phyloP scores from a whole-genome alignment of 2,888 invertebrate species.

The Orthosia incerta region DNA sequence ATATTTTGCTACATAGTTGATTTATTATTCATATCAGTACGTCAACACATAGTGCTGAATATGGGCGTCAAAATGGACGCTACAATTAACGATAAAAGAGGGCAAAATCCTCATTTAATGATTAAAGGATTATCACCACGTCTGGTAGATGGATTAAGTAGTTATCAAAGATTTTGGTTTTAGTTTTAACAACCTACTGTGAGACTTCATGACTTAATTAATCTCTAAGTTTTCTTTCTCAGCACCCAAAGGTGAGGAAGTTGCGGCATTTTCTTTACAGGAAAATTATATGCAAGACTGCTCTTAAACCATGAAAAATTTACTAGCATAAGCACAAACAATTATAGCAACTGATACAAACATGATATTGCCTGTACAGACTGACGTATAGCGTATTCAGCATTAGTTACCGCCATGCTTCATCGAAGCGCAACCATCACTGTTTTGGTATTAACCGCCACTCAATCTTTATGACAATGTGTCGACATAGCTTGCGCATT shows the following conservation, averaged over 20 bases:
- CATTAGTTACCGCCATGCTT: constrained; percentile 64
- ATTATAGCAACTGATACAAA: constrained; percentile 38
- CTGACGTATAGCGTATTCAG: constrained; percentile 24
- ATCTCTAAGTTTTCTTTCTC: background rate
- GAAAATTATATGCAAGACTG: constrained; percentile 15
- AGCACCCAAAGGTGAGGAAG: background rate
- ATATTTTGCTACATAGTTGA: constrained; percentile 21
- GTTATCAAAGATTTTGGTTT: background rate
- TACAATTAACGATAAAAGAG: background rate
- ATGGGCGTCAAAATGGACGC: background rate
- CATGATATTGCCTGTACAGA: constrained; percentile 26
- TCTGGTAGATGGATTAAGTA: background rate
- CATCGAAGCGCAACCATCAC: constrained; percentile 62
- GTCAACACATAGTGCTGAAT: constrained; percentile 3
- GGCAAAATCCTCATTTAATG: no score
- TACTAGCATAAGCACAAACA: constrained; percentile 19
- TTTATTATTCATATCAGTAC: constrained; percentile 31
- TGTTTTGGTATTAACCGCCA: constrained; percentile 29
- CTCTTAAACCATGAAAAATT: constrained; percentile 6
- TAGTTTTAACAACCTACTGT: background rate
- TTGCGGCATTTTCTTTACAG: background rate
- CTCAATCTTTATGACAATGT: constrained; percentile 46
- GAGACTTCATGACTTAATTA: background rate
- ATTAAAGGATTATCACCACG: constrained; percentile 15
- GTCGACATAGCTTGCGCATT: constrained; percentile 38